A percentile compares a stretch with the other conserved stretches of the same genome.
Evolutionary conservation across 2,888 invertebrate genomes (phyloP).

Genomic region (Philereme vetulata): DNA sequence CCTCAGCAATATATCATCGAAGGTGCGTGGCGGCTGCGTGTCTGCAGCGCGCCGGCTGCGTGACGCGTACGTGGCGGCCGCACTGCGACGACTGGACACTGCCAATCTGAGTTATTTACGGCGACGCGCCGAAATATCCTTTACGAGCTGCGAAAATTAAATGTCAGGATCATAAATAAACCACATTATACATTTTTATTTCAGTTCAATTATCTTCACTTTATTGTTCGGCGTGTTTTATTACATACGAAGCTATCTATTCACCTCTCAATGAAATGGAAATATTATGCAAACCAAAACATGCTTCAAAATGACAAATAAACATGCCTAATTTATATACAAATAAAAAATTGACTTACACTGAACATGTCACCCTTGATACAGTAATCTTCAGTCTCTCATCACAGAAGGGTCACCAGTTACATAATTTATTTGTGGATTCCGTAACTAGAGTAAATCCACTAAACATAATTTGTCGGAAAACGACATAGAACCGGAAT

Average conservation of each 20-base stretch:
- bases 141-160: conserved; percentile 37
- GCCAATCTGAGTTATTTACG: conserved; percentile 39
- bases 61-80: conserved; percentile 32
- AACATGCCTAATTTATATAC: no score
- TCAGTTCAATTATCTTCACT: conserved; percentile 11
- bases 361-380: no score
- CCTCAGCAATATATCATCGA: conserved; percentile 27
- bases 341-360: no score
- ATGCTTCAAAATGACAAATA: no score
- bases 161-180: conserved; percentile 35
- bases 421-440: no score
- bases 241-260: not conserved
- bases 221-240: conserved; percentile 16
- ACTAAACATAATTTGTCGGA: not conserved
- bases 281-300: no score
- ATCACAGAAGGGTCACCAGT: no score
- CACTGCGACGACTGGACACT: conserved; percentile 24
- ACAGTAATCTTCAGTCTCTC: no score
- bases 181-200: conserved; percentile 23
- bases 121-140: conserved; percentile 31
- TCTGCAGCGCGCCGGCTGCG: conserved; percentile 28
- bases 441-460: not conserved
- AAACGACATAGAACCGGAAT: conserved; percentile 1
- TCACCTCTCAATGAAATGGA: not conserved
- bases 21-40: conserved; percentile 27